Evolutionary conservation across 2,113 vertebrate species (phyloP).

Genomic region (Pyxicephalus adspersus): DNA sequence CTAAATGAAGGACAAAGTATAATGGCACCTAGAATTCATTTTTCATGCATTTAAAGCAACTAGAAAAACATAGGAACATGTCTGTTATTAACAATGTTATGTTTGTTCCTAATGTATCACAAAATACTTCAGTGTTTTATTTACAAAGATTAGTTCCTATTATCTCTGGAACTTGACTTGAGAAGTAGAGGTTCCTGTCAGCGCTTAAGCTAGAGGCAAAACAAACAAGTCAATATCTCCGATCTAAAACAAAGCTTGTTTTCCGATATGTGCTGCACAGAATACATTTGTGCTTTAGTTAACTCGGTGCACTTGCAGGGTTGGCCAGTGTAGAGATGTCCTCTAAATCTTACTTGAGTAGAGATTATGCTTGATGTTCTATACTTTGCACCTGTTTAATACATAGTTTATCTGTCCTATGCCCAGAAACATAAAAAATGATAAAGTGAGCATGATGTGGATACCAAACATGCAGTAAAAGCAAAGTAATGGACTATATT

Average conservation of each 20-base stretch:
- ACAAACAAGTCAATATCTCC: constrained; percentile 26
- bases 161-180: constrained; percentile 23
- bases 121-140: constrained; percentile 33
- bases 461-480: neutral
- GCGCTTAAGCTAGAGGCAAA: constrained; percentile 5
- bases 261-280: neutral
- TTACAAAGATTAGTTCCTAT: constrained; percentile 36
- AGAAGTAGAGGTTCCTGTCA: neutral
- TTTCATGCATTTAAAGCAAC: too few species aligned
- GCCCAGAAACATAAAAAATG: neutral
- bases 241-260: constrained; percentile 10
- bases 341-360: neutral
- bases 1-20: too few species aligned
- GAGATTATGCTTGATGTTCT: neutral
- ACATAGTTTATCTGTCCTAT: neutral
- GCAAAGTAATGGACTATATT: neutral
- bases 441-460: neutral
- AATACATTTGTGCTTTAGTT: constrained; percentile 31
- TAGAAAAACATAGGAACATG: too few species aligned
- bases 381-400: neutral
- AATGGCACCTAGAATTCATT: too few species aligned
- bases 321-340: neutral
- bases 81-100: neutral
- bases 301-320: neutral
- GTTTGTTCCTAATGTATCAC: constrained; percentile 1